phyloP scores from a whole-genome alignment of 2,797 vertebrate genomes.

The Falco cherrug region DNA sequence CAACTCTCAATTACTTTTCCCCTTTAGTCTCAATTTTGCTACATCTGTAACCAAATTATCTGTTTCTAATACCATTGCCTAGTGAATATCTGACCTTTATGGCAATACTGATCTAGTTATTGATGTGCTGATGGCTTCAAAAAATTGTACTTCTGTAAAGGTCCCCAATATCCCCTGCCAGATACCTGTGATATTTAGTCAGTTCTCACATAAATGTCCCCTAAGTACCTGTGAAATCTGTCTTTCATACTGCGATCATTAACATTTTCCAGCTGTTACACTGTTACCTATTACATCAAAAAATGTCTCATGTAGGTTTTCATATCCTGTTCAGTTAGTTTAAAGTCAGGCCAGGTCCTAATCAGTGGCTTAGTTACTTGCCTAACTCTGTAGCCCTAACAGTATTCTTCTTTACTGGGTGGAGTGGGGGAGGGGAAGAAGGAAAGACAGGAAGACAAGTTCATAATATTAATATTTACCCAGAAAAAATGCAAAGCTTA shows the following conservation, averaged over 20 bases:
- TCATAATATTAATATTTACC: neutral
- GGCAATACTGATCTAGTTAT: neutral
- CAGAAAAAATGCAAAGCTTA: neutral
- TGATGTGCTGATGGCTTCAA: neutral
- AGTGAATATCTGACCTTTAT: neutral
- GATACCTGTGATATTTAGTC: neutral
- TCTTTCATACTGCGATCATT: neutral
- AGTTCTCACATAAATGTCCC: neutral
- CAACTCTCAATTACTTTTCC: neutral
- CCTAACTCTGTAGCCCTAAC: neutral
- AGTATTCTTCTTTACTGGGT: neutral
- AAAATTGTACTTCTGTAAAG: neutral
- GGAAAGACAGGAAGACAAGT: neutral
- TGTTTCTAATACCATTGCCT: neutral
- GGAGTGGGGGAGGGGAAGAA: neutral
- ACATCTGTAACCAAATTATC: neutral
- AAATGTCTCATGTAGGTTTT: neutral
- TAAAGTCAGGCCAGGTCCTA: neutral
- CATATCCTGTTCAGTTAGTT: neutral
- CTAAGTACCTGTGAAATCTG: neutral
- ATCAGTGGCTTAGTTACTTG: neutral
- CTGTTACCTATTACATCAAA: neutral
- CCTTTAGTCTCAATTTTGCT: neutral
- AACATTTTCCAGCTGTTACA: neutral
- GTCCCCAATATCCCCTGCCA: neutral